Conservation (phyloP, 2,888 invertebrate species). For the Pediacus dermestoides region DNA sequence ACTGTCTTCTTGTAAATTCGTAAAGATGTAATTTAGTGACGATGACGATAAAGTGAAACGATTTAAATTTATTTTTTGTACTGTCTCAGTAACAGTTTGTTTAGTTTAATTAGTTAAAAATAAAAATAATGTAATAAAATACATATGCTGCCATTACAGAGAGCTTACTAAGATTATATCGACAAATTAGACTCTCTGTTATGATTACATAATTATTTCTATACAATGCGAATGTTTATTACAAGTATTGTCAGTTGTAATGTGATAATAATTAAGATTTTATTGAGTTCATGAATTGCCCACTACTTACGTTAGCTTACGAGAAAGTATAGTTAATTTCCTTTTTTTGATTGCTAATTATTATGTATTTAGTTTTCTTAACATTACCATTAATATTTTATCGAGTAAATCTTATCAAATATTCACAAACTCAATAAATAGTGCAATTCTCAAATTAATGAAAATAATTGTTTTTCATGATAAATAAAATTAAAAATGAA, state of each 20-base stretch:
- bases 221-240: conserved; percentile 10
- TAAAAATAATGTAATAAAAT: conserved; percentile 1
- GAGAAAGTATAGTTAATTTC: too few relatives aligned
- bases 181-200: conserved; percentile 22
- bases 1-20: too few relatives aligned
- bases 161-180: conserved; percentile 16
- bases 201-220: conserved; percentile 17
- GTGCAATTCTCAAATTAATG: conserved; percentile 11
- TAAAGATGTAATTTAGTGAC: too few relatives aligned
- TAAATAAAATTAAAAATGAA: too few relatives aligned
- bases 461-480: conserved; percentile 11
- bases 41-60: too few relatives aligned
- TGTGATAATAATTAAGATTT: too few relatives aligned
- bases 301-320: too few relatives aligned
- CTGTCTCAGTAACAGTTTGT: conserved; percentile 27
- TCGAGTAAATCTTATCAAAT: conserved; percentile 3
- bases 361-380: background rate
- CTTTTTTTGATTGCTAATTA: background rate
- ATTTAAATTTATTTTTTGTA: conserved; percentile 20
- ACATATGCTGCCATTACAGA: conserved; percentile 16
- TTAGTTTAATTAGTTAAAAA: background rate
- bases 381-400: background rate
- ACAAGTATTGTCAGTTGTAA: background rate
- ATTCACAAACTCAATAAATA: conserved; percentile 13
- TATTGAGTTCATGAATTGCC: conserved; percentile 11